Evolutionary conservation across 2,113 vertebrate species (phyloP).

Genomic region (Macaca nemestrina): DNA sequence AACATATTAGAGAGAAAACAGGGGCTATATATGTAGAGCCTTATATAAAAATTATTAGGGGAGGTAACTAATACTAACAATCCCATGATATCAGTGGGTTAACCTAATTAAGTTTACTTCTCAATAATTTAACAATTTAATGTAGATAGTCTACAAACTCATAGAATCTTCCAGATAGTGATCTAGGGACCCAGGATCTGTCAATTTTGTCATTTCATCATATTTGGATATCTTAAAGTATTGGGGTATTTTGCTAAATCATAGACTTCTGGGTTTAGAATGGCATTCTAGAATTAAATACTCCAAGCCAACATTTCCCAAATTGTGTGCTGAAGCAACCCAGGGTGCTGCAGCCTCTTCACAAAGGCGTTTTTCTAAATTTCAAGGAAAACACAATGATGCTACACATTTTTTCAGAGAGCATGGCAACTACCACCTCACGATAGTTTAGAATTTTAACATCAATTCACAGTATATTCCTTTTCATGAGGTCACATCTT

Average conservation of each 20-base stretch:
- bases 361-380: background rate
- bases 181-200: background rate
- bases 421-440: background rate
- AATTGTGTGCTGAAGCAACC: background rate
- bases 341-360: background rate
- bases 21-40: rapidly evolving
- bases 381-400: background rate
- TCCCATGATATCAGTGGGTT: background rate
- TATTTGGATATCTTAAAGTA: background rate
- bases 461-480: background rate
- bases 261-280: background rate
- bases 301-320: background rate
- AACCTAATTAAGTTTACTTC: background rate
- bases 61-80: background rate
- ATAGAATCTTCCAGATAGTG: background rate
- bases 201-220: background rate
- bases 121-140: background rate
- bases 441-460: background rate
- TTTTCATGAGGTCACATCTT: background rate
- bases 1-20: background rate
- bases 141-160: background rate
- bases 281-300: background rate
- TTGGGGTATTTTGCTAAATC: background rate
- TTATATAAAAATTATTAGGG: background rate
- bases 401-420: background rate